These are phyloP conservation scores for Ennomos erosarius DNA, from an alignment of 2,888 invertebrate genomes.

Conservation along the genomic window DNA sequence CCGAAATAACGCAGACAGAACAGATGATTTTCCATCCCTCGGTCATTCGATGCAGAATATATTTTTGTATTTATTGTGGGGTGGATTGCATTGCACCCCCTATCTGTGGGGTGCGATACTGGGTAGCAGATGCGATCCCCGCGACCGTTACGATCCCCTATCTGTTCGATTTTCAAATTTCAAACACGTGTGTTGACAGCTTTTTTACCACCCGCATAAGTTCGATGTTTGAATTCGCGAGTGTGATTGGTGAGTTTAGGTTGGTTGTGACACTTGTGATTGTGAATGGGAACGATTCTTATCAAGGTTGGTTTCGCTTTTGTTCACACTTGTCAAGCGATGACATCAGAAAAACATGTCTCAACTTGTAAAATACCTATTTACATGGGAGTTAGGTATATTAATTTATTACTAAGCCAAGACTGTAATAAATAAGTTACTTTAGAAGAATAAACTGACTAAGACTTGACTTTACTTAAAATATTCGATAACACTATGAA, in stretches of 20 bases:
- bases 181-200: slow-evolving; percentile 80
- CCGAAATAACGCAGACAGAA: slow-evolving; percentile 42
- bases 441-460: no score
- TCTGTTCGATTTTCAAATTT: slow-evolving; percentile 74
- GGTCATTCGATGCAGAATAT: slow-evolving; percentile 57
- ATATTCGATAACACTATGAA: no score
- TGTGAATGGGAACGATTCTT: slow-evolving; percentile 34
- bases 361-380: neutral
- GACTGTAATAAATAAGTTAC: no score
- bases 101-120: slow-evolving; percentile 44
- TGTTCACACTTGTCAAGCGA: slow-evolving; percentile 19
- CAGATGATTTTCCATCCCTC: slow-evolving; percentile 61
- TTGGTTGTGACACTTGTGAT: slow-evolving; percentile 29
- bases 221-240: slow-evolving; percentile 55
- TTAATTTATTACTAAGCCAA: no score
- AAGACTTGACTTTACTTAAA: no score
- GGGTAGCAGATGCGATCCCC: slow-evolving; percentile 70
- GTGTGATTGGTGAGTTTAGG: slow-evolving; percentile 25
- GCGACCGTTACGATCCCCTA: slow-evolving; percentile 81
- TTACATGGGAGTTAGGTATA: no score
- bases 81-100: slow-evolving; percentile 41
- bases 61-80: slow-evolving; percentile 38
- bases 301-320: slow-evolving; percentile 29
- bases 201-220: slow-evolving; percentile 72
- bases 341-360: neutral